These are phyloP conservation scores for Diplogasteroides magnus DNA, from an alignment of 1,140 invertebrate species.

Conservation along the genomic window DNA sequence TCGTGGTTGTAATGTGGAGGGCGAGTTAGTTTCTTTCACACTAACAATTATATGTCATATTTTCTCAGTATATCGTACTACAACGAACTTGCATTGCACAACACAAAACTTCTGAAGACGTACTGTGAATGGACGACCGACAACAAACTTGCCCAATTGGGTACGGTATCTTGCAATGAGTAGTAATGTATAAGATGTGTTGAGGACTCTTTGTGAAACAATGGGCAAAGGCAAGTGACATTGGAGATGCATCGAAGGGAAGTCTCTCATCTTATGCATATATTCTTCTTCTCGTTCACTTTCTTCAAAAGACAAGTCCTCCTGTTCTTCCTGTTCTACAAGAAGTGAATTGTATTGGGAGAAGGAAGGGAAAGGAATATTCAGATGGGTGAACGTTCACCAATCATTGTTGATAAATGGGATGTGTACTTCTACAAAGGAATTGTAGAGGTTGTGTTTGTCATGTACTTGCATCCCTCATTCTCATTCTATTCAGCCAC, in stretches of 20 bases:
- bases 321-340: conserved; percentile 80
- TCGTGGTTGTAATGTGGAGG: conserved; percentile 65
- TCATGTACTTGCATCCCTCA: not conserved
- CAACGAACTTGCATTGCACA: conserved; percentile 83
- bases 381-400: not conserved
- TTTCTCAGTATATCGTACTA: conserved; percentile 84
- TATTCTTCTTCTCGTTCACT: conserved; percentile 89
- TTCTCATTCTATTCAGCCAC: not conserved
- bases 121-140: conserved; percentile 68
- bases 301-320: conserved; percentile 78
- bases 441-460: not conserved
- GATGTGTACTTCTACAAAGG: conserved; percentile 21
- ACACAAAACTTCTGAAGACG: conserved; percentile 81
- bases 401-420: conserved; percentile 5
- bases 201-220: conserved; percentile 69
- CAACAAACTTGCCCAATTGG: conserved; percentile 8
- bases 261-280: conserved; percentile 91
- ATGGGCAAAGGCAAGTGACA: conserved; percentile 84
- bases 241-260: conserved; percentile 87
- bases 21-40: conserved; percentile 12
- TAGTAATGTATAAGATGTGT: conserved; percentile 1
- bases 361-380: conserved; percentile 12
- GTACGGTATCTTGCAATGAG: conserved; percentile 55
- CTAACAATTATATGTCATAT: not conserved
- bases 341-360: conserved; percentile 59